These are phyloP conservation scores for Ypsolopha scabrella DNA, from an alignment of 2,888 invertebrate species.

Conservation along the genomic window DNA sequence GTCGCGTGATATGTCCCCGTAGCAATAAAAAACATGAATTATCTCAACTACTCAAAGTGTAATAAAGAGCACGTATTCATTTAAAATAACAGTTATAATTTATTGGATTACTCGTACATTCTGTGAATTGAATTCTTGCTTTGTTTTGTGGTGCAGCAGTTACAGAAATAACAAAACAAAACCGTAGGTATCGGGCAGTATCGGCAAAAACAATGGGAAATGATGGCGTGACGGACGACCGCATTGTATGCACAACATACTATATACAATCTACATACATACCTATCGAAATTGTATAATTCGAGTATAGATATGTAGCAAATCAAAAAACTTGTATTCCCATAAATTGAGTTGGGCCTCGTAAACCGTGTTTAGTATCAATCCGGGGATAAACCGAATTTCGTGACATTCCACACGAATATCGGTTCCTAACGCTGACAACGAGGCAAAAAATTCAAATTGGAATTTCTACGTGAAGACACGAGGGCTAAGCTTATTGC, in stretches of 20 bases:
- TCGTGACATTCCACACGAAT: constrained; percentile 10
- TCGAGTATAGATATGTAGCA: neutral
- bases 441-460: constrained; percentile 21
- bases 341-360: neutral
- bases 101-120: neutral
- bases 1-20: neutral
- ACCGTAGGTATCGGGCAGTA: no score
- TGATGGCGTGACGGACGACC: no score
- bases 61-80: neutral
- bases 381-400: constrained; percentile 4
- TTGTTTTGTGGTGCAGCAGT: neutral
- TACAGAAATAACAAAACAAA: no score
- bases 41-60: neutral
- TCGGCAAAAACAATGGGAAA: no score
- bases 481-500: neutral
- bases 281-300: neutral
- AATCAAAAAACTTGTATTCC: neutral
- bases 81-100: neutral
- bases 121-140: neutral
- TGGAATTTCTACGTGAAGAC: constrained; percentile 10
- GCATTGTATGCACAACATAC: no score
- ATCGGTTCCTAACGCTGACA: constrained; percentile 2
- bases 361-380: neutral
- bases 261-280: neutral
- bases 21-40: neutral